Percentiles rank a stretch among this genome's conserved stretches.
These are phyloP conservation scores for Drosophila falleni DNA, from an alignment of 2,888 invertebrate species.

Conservation along the genomic window DNA sequence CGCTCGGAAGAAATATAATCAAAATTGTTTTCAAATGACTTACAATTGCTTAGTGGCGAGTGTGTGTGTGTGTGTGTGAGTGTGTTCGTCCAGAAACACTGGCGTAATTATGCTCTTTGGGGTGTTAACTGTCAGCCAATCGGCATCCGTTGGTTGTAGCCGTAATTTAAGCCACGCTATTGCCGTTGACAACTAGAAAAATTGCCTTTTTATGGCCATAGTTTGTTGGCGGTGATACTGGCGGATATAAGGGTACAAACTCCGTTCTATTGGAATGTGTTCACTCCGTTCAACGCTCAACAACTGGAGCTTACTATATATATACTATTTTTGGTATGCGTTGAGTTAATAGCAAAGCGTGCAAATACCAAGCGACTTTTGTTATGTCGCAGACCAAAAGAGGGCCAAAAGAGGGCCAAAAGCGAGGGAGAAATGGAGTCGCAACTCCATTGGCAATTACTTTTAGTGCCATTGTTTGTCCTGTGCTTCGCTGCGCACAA, in stretches of 20 bases:
- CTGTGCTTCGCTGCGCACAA: constrained; percentile 36
- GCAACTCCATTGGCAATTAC: constrained; percentile 63
- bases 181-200: constrained; percentile 80
- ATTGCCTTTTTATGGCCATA: constrained; percentile 74
- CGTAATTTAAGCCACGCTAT: constrained; percentile 78
- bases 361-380: constrained; percentile 58
- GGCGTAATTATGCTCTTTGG: constrained; percentile 72
- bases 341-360: constrained; percentile 70
- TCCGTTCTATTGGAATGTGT: constrained; percentile 58
- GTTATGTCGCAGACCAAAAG: constrained; percentile 41
- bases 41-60: constrained; percentile 68
- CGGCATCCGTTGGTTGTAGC: constrained; percentile 55
- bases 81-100: background rate
- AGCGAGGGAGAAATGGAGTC: background rate
- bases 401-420: background rate
- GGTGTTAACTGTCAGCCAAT: constrained; percentile 79
- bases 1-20: constrained; percentile 83
- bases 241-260: background rate
- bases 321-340: constrained; percentile 68
- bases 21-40: constrained; percentile 82
- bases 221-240: constrained; percentile 5
- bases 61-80: constrained; percentile 5
- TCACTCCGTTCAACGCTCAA: constrained; percentile 30
- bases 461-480: constrained; percentile 63
- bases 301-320: constrained; percentile 47